Evolutionary conservation across 2,888 invertebrate genomes (phyloP), one percentile per base, ranked within the genome.

Genomic region (Tenthredo distinguenda): DNA sequence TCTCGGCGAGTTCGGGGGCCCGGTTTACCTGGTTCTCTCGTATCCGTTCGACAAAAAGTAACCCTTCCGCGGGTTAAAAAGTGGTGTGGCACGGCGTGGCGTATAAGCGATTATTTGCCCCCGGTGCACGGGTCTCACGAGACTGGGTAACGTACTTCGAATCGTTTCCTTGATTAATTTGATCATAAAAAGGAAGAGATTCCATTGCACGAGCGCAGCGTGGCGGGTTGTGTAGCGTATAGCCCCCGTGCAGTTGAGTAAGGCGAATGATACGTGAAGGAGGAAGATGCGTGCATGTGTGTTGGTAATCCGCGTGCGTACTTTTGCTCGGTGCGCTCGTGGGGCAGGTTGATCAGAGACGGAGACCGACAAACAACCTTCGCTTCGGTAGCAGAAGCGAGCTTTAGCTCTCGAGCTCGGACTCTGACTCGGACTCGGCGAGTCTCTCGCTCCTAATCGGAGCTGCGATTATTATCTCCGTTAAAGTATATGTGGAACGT

Each of bases 401-500:
- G 26, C 43, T 26, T 26, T 12, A 18, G 10, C 21, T 76, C 47
- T 65, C 15, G 72, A 37, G 18, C 40, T 65, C 43, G 2, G 3
- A 2, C 43, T 47, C 47, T 47, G 47, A 47, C 47, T 47, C 47
- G 47, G 12, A 50, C 43, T 55, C 43, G 26, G 43, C 34, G 50
- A 26, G 58, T 37, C 62, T 37, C 81, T 37, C 71, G 72, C 87
- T 86, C 87, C 90, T 89, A 90, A 91, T 89, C 89, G 89, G 89
- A 88, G 87, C 87, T 86, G 86, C 86, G 88, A 90, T 90, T 88
- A 90, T 90, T 89, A 90, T 90, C 89, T 90, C 88, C 86, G 88
- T 89, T 90, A 87, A 88, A 90, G 88, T 87, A 87, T 86, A 89
- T 88, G 88, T 87, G 87, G 87, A 87, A 88, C 88, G 87, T 84